Base-by-base conservation (phyloP, 2,113 vertebrate genomes). In the Ardeotis arabs region DNA sequence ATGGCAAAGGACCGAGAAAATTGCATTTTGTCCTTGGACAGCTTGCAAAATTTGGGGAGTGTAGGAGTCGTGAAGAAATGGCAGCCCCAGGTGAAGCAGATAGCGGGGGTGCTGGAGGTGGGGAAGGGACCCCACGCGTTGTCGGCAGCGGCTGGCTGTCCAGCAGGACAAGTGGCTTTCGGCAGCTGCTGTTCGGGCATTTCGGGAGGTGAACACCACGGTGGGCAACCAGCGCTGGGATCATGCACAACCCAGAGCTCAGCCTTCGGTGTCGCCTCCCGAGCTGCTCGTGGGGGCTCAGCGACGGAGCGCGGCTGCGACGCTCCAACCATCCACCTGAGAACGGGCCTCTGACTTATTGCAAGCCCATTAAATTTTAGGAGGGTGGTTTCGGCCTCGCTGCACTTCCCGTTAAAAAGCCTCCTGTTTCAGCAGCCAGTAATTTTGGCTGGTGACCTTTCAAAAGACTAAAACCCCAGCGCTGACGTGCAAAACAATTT, bases 121-220 rank as follows among this genome's bases (percentile, higher is more conserved):
- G 16, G 16, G 7, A 25, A 29, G 35, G 56, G 12, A 45, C 80
- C 52, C 47, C 2, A 0, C 20, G 4, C 0, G 2, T 4, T 16
- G 13, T 27, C 1, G 3, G 47, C 29, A 23, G 49, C 3, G 2
- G 12, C 7, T 19, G 3, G 25, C 10, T 14, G 21, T 14, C n/a
- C 3, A 2, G 78, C 22, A 70, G 62, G 41, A 93, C 25, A 17
- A 64, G 35, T 25, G 21, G 31, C 87, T 69, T 49, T 8, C 0
- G 2, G 14, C 22, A 58, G 67, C 50, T 3, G 56, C 3, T 2
- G 3, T 2, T 35, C 0, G 3, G 64, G 24, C 3, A 1, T 45
- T 86, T 31, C 0, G 52, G 53, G 81, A 55, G 52, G 6, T 1
- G 37, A 58, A 52, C 4, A n/a, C 39, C 1, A 0, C 0, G 2